phyloP scores from a whole-genome alignment of 1,140 invertebrate genomes.

The Ips typographus region DNA sequence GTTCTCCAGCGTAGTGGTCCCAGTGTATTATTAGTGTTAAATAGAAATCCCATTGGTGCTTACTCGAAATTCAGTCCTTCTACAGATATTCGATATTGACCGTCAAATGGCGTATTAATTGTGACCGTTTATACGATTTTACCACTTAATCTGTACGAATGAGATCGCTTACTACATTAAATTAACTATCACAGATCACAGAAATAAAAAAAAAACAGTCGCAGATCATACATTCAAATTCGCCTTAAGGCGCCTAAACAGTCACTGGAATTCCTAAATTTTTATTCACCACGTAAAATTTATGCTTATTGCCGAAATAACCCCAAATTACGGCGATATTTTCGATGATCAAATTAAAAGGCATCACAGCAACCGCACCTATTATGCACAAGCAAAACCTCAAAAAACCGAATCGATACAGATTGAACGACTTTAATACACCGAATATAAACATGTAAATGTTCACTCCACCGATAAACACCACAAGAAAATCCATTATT shows the following conservation, averaged over 20 bases:
- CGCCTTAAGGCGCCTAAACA: conserved; percentile 19
- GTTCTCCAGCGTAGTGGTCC: too few species aligned
- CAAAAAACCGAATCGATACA: conserved; percentile 79
- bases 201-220: conserved; percentile 18
- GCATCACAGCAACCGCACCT: conserved; percentile 85
- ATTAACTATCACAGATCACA: conserved; percentile 32
- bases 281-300: conserved; percentile 95
- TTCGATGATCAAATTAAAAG: conserved; percentile 90
- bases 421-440: conserved; percentile 90
- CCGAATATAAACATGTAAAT: conserved; percentile 97
- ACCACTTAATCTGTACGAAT: neutral
- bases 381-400: conserved; percentile 79
- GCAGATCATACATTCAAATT: neutral
- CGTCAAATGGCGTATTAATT: too few species aligned
- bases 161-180: conserved; percentile 24
- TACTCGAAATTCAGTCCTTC: too few species aligned
- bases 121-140: too few species aligned
- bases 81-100: too few species aligned
- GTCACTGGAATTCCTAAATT: conserved; percentile 65
- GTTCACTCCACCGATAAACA: conserved; percentile 88
- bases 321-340: conserved; percentile 94
- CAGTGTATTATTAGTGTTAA: too few species aligned
- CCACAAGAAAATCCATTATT: conserved; percentile 80
- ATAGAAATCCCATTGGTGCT: too few species aligned
- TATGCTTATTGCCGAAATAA: conserved; percentile 87